A percentile compares a stretch with the other conserved stretches of the same genome.
phyloP scores from a whole-genome alignment of 2,888 invertebrate genomes.

The Empis stercorea region DNA sequence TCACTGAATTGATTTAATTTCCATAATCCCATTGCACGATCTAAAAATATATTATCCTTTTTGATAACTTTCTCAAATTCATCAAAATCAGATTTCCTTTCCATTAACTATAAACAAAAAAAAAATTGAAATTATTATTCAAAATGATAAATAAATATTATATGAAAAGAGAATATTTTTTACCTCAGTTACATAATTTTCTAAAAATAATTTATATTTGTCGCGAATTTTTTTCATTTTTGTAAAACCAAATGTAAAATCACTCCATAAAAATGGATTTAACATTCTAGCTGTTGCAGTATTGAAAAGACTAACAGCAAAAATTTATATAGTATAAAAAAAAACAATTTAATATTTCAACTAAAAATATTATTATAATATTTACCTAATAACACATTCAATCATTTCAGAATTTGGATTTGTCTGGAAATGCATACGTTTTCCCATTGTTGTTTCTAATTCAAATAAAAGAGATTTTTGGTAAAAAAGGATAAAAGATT shows the following conservation, averaged over 20 bases:
- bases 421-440: slow-evolving; percentile 26
- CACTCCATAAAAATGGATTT: background rate
- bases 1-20: background rate
- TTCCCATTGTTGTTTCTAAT: slow-evolving; percentile 33
- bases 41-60: background rate
- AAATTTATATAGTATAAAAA: background rate
- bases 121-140: no score
- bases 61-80: background rate
- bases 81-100: background rate
- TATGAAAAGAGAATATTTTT: no score
- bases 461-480: no score
- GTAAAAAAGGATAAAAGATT: background rate
- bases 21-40: background rate
- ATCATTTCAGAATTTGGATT: slow-evolving; percentile 24
- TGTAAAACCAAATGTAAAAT: background rate
- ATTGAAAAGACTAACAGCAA: background rate
- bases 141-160: no score
- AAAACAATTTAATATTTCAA: background rate
- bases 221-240: background rate
- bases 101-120: background rate
- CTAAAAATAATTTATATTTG: background rate
- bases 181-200: background rate
- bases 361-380: background rate
- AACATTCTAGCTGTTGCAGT: background rate
- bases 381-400: background rate